These are phyloP conservation scores for Agrochola macilenta DNA, from an alignment of 2,888 invertebrate genomes.

Conservation along the genomic window DNA sequence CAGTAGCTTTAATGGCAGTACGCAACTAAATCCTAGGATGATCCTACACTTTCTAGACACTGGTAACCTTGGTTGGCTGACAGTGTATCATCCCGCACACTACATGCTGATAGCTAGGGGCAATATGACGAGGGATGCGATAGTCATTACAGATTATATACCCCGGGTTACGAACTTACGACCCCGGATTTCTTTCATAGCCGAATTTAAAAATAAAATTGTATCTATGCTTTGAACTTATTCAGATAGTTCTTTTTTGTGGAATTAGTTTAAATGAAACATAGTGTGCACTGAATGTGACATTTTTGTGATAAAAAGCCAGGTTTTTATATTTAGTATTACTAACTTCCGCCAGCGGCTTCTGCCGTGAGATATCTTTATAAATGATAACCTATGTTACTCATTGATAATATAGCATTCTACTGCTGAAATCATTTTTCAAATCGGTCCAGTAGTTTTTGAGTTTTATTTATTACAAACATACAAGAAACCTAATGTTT, in stretches of 20 bases:
- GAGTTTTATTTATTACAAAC: too few relatives aligned
- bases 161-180: slow-evolving; percentile 65
- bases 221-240: slow-evolving; percentile 14
- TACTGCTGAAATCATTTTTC: too few relatives aligned
- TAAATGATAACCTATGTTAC: too few relatives aligned
- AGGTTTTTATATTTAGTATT: not conserved
- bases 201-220: slow-evolving; percentile 40
- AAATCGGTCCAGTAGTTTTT: too few relatives aligned
- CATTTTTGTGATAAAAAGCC: not conserved
- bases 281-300: not conserved
- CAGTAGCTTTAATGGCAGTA: slow-evolving; percentile 45
- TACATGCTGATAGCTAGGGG: slow-evolving; percentile 63
- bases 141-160: slow-evolving; percentile 72
- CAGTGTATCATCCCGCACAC: slow-evolving; percentile 63
- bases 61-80: slow-evolving; percentile 54
- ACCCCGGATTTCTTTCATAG: slow-evolving; percentile 55
- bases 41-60: slow-evolving; percentile 37
- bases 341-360: too few relatives aligned
- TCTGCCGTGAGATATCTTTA: too few relatives aligned
- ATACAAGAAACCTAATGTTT: too few relatives aligned
- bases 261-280: not conserved
- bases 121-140: slow-evolving; percentile 66
- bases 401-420: too few relatives aligned
- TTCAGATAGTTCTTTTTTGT: not conserved
- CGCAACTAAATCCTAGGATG: slow-evolving; percentile 46